These are phyloP conservation scores for Mastigias papua DNA, from an alignment of 30 jellyfish, hydroid and myxozoan genomes.

Conservation along the genomic window DNA sequence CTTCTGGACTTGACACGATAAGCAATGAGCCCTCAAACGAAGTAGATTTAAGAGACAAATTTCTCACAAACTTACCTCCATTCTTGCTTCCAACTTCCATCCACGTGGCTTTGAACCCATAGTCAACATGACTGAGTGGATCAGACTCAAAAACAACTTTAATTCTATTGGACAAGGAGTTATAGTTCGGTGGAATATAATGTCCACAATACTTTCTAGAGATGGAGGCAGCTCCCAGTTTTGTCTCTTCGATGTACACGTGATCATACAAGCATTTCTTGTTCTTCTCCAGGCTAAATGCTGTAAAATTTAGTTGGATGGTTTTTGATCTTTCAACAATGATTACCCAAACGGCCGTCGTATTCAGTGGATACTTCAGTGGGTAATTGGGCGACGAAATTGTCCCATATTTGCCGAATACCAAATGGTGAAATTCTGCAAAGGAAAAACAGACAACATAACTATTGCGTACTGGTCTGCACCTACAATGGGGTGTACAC, in stretches of 20 bases:
- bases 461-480: neutral
- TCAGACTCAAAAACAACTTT: slow-evolving; percentile 52
- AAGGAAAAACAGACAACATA: neutral
- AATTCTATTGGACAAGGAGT: slow-evolving; percentile 39
- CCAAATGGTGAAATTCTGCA: slow-evolving; percentile 43
- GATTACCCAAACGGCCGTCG: slow-evolving; percentile 66
- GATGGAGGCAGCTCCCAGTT: slow-evolving; percentile 32
- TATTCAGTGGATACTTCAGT: slow-evolving; percentile 57
- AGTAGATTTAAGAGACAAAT: neutral
- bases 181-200: slow-evolving; percentile 54
- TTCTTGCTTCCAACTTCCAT: slow-evolving; percentile 19
- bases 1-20: too few species aligned
- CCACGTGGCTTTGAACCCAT: slow-evolving; percentile 77
- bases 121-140: slow-evolving; percentile 47
- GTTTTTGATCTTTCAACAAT: slow-evolving; percentile 21
- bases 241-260: slow-evolving; percentile 56
- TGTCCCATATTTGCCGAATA: slow-evolving; percentile 61
- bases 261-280: slow-evolving; percentile 71
- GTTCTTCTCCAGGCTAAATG: slow-evolving; percentile 64
- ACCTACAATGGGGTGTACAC: too few species aligned
- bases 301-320: slow-evolving; percentile 48
- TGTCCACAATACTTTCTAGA: slow-evolving; percentile 69
- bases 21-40: too few species aligned
- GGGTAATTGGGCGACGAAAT: slow-evolving; percentile 74
- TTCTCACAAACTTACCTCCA: neutral